Evolutionary conservation across 2,113 vertebrate species (phyloP).

Genomic region (Gnathonemus longibarbis): DNA sequence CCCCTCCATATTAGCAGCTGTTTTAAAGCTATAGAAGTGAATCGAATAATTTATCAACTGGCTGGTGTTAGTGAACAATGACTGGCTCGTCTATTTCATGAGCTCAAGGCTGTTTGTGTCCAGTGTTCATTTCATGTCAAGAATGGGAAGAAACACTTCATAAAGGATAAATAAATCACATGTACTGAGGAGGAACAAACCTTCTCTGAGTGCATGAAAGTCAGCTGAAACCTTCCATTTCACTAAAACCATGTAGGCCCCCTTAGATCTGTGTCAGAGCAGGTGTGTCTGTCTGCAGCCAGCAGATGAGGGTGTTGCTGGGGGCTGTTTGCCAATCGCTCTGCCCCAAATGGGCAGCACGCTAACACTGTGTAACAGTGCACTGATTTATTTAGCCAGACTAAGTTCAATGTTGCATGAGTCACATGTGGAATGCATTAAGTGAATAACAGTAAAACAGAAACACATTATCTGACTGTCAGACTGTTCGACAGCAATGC

Average conservation of each 20-base stretch:
- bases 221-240: background rate
- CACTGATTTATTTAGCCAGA: background rate
- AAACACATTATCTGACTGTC: slow-evolving; percentile 3
- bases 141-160: background rate
- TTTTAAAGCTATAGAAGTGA: slow-evolving; percentile 2
- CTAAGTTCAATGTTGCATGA: background rate
- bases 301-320: background rate
- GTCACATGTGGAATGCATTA: background rate
- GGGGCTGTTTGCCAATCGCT: background rate
- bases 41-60: background rate
- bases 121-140: background rate
- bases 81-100: background rate
- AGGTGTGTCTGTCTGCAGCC: background rate
- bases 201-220: background rate
- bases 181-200: background rate
- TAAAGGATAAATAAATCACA: background rate
- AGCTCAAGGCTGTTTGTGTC: background rate
- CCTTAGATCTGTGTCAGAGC: background rate
- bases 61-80: background rate
- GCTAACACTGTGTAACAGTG: background rate
- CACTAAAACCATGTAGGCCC: background rate
- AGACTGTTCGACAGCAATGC: background rate
- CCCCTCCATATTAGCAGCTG: background rate
- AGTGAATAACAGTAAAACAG: background rate
- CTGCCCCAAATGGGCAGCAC: background rate